These are phyloP conservation scores for Daboia siamensis DNA, from an alignment of 2,113 vertebrate species.

Conservation along the genomic window DNA sequence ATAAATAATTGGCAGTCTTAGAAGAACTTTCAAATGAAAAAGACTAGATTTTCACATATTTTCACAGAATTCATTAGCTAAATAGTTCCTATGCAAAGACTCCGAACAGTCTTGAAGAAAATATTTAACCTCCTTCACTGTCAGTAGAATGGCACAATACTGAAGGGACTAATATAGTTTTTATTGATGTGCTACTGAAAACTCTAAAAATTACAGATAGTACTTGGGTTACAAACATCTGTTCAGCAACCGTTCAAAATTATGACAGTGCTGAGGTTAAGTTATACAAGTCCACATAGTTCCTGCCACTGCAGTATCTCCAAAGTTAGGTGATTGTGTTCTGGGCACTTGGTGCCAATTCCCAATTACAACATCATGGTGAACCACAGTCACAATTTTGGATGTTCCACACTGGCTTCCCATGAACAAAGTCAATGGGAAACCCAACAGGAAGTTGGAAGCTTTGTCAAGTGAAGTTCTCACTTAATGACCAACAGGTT, in stretches of 20 bases:
- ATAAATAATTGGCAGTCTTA: constrained; percentile 20
- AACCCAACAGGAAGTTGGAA: not conserved
- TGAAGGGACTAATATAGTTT: not conserved
- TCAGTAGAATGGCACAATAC: not conserved
- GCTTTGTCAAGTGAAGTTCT: not conserved
- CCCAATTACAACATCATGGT: not conserved
- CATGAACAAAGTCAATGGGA: not conserved
- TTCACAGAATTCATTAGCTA: constrained; percentile 37
- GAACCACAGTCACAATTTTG: not conserved
- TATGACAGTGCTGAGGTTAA: not conserved
- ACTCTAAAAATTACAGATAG: not conserved
- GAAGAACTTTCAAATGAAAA: not conserved
- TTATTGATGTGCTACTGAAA: not conserved
- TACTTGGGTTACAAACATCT: not conserved
- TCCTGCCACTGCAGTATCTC: not conserved
- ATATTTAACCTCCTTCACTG: not conserved
- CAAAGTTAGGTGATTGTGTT: not conserved
- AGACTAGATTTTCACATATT: not conserved
- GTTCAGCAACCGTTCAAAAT: not conserved
- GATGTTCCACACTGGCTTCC: not conserved
- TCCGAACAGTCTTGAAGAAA: constrained; percentile 7
- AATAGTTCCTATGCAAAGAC: constrained; percentile 24
- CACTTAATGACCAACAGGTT: not conserved
- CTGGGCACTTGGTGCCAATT: not conserved
- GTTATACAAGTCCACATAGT: not conserved